phyloP scores from a whole-genome alignment of 2,888 invertebrate genomes.

The Ferdinandea cuprea region DNA sequence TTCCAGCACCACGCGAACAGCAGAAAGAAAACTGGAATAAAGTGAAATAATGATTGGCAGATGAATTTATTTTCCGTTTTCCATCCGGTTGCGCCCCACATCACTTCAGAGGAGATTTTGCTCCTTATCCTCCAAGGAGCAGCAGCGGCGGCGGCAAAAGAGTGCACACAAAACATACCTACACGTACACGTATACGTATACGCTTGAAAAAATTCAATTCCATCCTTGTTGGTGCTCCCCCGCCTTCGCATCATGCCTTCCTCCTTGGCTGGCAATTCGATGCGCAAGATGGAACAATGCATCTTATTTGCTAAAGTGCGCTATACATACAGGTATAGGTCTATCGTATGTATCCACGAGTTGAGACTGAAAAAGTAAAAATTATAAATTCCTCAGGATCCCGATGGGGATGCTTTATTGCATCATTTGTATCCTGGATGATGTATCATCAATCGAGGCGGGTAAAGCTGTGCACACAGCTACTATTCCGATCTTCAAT shows the following conservation, averaged over 20 bases:
- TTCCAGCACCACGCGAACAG: constrained; percentile 46
- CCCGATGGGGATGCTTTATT: constrained; percentile 43
- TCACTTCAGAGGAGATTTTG: constrained; percentile 48
- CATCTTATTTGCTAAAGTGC: constrained; percentile 61
- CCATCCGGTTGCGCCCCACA: constrained; percentile 70
- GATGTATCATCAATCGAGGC: constrained; percentile 51
- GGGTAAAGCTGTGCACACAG: constrained; percentile 21
- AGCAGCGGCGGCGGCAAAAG: constrained; percentile 24
- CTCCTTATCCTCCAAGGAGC: constrained; percentile 60
- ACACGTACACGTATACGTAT: constrained; percentile 27
- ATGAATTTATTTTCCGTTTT: constrained; percentile 73
- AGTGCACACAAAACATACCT: no score
- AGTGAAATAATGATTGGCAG: constrained; percentile 73
- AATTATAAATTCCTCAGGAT: constrained; percentile 14
- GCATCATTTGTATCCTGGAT: constrained; percentile 51
- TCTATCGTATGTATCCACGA: neutral
- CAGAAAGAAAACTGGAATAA: constrained; percentile 35
- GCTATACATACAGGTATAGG: neutral
- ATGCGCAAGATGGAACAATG: constrained; percentile 60
- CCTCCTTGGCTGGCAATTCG: constrained; percentile 38
- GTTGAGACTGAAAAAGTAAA: constrained; percentile 2
- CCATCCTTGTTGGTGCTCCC: constrained; percentile 32
- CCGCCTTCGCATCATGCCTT: neutral
- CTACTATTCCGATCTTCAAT: constrained; percentile 46
- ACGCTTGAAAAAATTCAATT: constrained; percentile 62